Evolutionary conservation across 37 sponge, comb jelly and placozoan genomes (phyloP), one percentile per base, ranked within the genome.

Genomic region (Aplysina aerophoba): DNA sequence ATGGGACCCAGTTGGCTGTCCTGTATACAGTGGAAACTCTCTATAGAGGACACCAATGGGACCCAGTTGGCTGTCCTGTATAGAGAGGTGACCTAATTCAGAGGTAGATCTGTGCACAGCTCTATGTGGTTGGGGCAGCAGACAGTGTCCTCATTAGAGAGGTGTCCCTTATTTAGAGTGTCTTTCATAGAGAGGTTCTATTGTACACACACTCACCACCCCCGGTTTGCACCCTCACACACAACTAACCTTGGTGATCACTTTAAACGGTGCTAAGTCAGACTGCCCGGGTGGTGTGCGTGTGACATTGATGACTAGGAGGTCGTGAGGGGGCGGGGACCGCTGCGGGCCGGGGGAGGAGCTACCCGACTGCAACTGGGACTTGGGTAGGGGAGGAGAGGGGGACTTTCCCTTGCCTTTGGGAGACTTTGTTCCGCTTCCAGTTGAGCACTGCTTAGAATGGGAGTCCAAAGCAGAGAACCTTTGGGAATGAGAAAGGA

Each of bases 211-310:
- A 44, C 3, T 44, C 50, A 44, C 8, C 8, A 11, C 8, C 6
- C 3, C 8, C 8, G 50, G 50, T 44, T 44, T 8, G 8, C 8
- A 8, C 6, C 3, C 50, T 44, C 50, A 44, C 50, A 44, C 50
- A 44, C 50, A 17, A 75, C 75, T 60, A 39, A 92, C 93, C 85
- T 90, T 92, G 39, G 95, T 90, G 50, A 95, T 77, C 19, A 95
- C 77, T 50, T 95, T 95, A 65, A 95, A 95, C 3, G 95, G 95
- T 17, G 90, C 83, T 27, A 92, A 86, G 22, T 89, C 90, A 22
- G 93, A 83, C 17, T 80, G 66, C 16, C 89, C 86, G 0, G 81
- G 81, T 12, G 91, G 87, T 14, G 83, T 87, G 12, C 91, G 54
- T 4, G 93, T 93, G 67, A 93, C 93, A 36, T 84, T 90, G 38